Base-by-base conservation (phyloP, 2,797 vertebrate species). In the Trichosurus vulpecula region DNA sequence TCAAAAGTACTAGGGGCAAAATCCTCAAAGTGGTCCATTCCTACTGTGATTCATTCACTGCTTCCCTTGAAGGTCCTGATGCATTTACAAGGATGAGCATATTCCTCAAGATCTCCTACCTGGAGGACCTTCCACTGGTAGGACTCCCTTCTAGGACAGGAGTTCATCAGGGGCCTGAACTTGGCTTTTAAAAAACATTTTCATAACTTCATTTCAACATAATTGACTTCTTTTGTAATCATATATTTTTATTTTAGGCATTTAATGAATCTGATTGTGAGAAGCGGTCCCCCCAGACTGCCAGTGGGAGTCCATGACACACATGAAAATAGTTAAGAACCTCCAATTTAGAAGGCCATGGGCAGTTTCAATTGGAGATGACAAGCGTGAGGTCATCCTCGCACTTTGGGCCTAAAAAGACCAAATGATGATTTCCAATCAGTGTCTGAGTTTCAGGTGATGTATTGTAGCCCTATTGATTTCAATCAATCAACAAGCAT, bases 1-100 rank as follows among this genome's bases (percentile, higher is more conserved):
- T 95, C 96, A 95, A 97, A 97, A 98, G 96, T 93, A 92, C 94
- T 94, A 97, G 96, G 98, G 97, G 94, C 97, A 97, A 92, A 94
- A 2, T 54, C 53, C 66, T 93, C 89, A 74, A 91, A 54, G 74
- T 56, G n/a, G 74, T 66, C 92, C 3, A 41, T 95, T 94, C 92
- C 52, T 90, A 92, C 16, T 94, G 6, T 58, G 93, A 95, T 97
- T 95, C 98, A 98, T 96, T 98, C 92, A 94, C 5, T 54, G 96
- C 95, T 96, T 97, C 96, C 96, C 97, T 96, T 55, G 97, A 97
- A 95, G 95, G 95, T 57, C 52, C 90, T 93, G 91, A 97, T 94
- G n/a, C 0, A 1, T 97, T 97, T 29, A 3, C 52, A 98, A 97
- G 95, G 96, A 97, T 2, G 57, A 74, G 30, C 94, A 90, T 92